Conservation (phyloP, 2,797 vertebrate genomes). For the Tympanoctomys barrerae region DNA sequence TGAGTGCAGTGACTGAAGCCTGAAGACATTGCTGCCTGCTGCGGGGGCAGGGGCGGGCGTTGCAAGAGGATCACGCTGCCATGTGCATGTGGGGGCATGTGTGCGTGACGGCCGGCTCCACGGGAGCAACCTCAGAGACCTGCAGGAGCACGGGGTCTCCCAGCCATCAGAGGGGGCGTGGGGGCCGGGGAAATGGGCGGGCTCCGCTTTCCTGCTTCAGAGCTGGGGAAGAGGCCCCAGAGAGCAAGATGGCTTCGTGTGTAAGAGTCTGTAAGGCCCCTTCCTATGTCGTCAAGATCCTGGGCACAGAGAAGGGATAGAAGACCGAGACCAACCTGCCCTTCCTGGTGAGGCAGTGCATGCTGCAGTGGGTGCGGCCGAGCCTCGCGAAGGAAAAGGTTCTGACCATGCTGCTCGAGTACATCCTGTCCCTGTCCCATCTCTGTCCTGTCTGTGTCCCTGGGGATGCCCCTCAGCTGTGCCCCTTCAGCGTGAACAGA, state of each 20-base stretch:
- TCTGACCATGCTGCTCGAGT: slow-evolving; percentile 95
- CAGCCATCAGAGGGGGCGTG: not conserved
- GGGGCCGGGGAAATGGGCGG: fast-evolving
- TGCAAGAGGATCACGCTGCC: slow-evolving; percentile 93
- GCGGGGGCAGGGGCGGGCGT: slow-evolving; percentile 89
- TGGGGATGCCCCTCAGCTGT: not conserved
- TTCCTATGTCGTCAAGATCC: slow-evolving; percentile 93
- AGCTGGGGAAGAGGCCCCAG: too few species aligned
- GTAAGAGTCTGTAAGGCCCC: not conserved
- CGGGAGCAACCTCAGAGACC: slow-evolving; percentile 94
- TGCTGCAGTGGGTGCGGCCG: slow-evolving; percentile 93
- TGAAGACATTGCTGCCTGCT: not conserved
- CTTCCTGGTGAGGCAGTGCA: slow-evolving; percentile 94
- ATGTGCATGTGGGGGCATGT: slow-evolving; percentile 88
- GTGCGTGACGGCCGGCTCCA: slow-evolving; percentile 97
- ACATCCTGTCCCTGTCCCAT: slow-evolving; percentile 62
- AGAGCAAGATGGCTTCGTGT: not conserved
- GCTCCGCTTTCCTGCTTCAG: not conserved
- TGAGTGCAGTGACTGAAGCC: slow-evolving; percentile 84
- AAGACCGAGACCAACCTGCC: slow-evolving; percentile 97
- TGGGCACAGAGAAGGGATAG: slow-evolving; percentile 96
- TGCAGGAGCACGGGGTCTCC: slow-evolving; percentile 91
- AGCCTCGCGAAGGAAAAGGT: slow-evolving; percentile 92
- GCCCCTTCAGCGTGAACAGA: not conserved
- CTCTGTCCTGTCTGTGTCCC: not conserved